Conservation (phyloP, 2,888 invertebrate genomes). For the Catonia carolina region DNA sequence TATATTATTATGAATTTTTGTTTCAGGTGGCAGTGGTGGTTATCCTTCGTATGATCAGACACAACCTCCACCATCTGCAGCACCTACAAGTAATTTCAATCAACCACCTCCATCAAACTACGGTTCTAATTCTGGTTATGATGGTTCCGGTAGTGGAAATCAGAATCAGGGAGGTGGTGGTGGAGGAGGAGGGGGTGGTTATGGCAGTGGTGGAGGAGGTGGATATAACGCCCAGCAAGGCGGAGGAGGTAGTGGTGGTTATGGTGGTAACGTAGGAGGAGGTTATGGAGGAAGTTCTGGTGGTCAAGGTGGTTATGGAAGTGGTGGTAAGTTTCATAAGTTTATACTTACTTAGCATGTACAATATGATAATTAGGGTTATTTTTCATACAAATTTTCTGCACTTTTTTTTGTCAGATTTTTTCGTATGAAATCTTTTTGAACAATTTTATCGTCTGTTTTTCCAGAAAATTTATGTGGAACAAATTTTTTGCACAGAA, state of each 20-base stretch:
- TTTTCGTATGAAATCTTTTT: too few relatives aligned
- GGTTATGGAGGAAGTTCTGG: slow-evolving; percentile 46
- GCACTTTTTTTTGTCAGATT: slow-evolving; percentile 32
- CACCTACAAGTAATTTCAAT: too few relatives aligned
- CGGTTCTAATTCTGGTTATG: slow-evolving; percentile 22
- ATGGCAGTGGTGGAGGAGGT: slow-evolving; percentile 31
- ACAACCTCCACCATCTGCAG: slow-evolving; percentile 25
- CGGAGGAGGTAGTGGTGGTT: slow-evolving; percentile 34
- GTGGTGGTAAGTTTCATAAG: too few relatives aligned
- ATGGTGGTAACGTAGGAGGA: slow-evolving; percentile 45
- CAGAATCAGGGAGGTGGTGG: slow-evolving; percentile 14
- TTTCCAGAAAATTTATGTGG: too few relatives aligned
- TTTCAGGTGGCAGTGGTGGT: slow-evolving; percentile 2
- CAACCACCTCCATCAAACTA: slow-evolving; percentile 31
- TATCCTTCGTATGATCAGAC: slow-evolving; percentile 20
- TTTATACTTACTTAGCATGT: too few relatives aligned
- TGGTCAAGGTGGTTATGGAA: slow-evolving; percentile 46
- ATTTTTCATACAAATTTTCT: background rate
- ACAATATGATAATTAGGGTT: too few relatives aligned
- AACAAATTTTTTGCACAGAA: too few relatives aligned
- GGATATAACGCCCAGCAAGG: background rate
- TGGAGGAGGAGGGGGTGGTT: slow-evolving; percentile 21
- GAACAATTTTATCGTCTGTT: too few relatives aligned
- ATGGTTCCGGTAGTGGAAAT: slow-evolving; percentile 7
- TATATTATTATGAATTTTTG: too few relatives aligned